Conservation (phyloP, 2,797 vertebrate species). For the Pangasius sanitwongsei region DNA sequence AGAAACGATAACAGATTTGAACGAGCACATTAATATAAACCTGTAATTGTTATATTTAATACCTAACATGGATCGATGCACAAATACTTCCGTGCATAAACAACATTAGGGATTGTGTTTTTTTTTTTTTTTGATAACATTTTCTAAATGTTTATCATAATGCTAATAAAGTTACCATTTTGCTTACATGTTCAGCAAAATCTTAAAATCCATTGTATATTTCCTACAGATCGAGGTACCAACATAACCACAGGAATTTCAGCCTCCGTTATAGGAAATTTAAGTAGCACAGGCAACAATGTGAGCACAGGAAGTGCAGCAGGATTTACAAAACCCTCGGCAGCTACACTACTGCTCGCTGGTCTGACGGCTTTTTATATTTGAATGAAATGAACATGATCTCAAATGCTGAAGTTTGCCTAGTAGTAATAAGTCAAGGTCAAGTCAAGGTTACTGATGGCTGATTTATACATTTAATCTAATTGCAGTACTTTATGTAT, state of each 20-base stretch:
- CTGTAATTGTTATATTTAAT: not conserved
- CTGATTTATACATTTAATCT: not conserved
- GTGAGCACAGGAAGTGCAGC: not conserved
- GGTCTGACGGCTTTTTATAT: not conserved
- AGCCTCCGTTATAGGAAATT: not conserved
- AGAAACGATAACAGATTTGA: not conserved
- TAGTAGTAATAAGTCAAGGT: not conserved
- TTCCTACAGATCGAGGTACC: not conserved
- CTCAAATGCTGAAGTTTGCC: not conserved
- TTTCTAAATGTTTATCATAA: not conserved
- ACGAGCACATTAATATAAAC: not conserved
- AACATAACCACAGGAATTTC: not conserved
- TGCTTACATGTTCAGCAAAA: not conserved
- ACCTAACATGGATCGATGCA: not conserved
- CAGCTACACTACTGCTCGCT: not conserved
- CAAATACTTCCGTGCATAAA: not conserved
- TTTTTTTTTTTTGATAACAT: not conserved
- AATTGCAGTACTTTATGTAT: not conserved
- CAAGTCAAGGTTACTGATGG: not conserved
- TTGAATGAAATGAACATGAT: not conserved
- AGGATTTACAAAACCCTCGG: not conserved
- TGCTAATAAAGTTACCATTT: not conserved
- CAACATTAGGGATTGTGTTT: not conserved
- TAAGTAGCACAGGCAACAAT: accelerated
- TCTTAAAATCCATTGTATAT: not conserved